These are phyloP conservation scores for Tetheella fluctuosa DNA, from an alignment of 2,888 invertebrate genomes.

Conservation along the genomic window DNA sequence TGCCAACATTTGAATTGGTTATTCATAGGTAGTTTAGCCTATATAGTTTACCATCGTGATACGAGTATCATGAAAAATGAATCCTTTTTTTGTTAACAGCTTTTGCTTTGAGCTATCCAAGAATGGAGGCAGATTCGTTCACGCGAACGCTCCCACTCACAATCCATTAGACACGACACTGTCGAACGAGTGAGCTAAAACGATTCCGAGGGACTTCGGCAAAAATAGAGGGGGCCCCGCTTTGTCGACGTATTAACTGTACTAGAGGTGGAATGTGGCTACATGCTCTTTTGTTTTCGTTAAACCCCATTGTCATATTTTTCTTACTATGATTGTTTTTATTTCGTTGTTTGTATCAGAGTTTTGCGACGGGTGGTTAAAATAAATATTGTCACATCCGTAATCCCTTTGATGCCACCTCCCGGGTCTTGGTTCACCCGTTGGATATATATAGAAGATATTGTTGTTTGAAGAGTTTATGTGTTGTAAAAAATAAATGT, in stretches of 20 bases:
- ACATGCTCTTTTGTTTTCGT: background rate
- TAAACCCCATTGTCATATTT: background rate
- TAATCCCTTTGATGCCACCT: background rate
- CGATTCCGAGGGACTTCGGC: constrained; percentile 47
- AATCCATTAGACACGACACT: constrained; percentile 67
- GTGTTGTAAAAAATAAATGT: too few species aligned
- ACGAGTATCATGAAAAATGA: too few species aligned
- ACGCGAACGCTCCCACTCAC: constrained; percentile 63
- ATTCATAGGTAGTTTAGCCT: too few species aligned
- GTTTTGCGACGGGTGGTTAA: background rate
- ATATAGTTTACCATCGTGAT: too few species aligned
- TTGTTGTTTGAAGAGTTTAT: background rate
- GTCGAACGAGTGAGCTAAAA: constrained; percentile 59
- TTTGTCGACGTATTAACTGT: constrained; percentile 37
- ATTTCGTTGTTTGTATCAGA: background rate
- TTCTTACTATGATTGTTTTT: background rate
- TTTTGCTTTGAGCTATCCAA: constrained; percentile 23
- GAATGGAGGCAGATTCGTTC: constrained; percentile 54
- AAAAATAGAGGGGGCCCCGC: constrained; percentile 46
- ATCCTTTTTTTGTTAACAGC: constrained; percentile 2
- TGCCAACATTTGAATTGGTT: too few species aligned
- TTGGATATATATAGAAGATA: background rate
- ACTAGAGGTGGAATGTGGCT: constrained; percentile 17
- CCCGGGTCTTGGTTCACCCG: too few species aligned
- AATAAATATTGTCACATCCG: background rate